Conservation (phyloP, 2,888 invertebrate species). For the Anodontia alba region DNA sequence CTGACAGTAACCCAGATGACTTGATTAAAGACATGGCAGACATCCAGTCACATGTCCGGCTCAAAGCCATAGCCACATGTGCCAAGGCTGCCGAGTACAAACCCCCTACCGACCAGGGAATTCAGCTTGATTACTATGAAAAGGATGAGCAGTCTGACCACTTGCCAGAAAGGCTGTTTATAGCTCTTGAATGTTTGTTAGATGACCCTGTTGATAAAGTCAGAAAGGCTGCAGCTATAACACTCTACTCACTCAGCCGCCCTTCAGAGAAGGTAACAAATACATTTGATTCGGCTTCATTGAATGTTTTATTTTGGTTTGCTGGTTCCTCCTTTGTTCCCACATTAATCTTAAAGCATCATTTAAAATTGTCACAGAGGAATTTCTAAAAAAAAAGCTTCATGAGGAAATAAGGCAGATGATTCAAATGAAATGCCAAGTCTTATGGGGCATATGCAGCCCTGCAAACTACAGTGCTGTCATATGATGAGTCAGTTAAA, state of each 20-base stretch:
- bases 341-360: no score
- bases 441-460: no score
- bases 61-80: slow-evolving; percentile 83
- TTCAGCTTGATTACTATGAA: slow-evolving; percentile 59
- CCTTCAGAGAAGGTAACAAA: slow-evolving; percentile 78
- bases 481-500: no score
- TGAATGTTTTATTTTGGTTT: background rate
- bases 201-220: slow-evolving; percentile 80
- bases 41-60: slow-evolving; percentile 83
- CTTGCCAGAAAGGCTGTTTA: slow-evolving; percentile 81
- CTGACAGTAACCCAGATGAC: slow-evolving; percentile 82
- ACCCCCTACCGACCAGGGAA: slow-evolving; percentile 72
- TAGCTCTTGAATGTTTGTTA: slow-evolving; percentile 82
- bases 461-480: no score
- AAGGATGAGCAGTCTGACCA: slow-evolving; percentile 44
- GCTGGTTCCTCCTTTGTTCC: background rate
- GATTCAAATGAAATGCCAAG: no score
- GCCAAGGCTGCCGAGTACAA: slow-evolving; percentile 82
- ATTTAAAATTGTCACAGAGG: no score
- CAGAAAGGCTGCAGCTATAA: slow-evolving; percentile 80
- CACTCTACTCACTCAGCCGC: slow-evolving; percentile 80
- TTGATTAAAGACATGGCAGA: slow-evolving; percentile 84
- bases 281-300: no score
- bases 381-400: no score
- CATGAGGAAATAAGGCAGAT: no score